These are phyloP conservation scores for Erpobdella octoculata DNA, from an alignment of 2,888 invertebrate genomes.

Conservation along the genomic window DNA sequence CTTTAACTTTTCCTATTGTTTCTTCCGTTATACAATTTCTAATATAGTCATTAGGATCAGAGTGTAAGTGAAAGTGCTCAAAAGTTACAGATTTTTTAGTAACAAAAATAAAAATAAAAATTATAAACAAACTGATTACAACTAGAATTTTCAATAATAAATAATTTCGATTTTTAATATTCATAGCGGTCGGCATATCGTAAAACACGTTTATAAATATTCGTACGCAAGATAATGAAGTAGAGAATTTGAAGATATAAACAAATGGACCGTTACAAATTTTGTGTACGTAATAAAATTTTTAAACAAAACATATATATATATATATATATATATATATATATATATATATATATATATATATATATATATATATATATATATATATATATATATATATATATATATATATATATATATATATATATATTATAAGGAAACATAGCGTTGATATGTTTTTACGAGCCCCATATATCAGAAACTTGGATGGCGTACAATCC, in stretches of 20 bases:
- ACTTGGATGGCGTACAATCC: too few species aligned
- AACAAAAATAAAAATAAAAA: neutral
- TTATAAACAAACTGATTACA: neutral
- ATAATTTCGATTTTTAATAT: too few species aligned
- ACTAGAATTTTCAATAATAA: neutral
- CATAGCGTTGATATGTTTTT: too few species aligned
- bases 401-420: slow-evolving; percentile 10
- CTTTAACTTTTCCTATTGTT: slow-evolving; percentile 29
- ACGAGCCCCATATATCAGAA: too few species aligned
- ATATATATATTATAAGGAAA: too few species aligned
- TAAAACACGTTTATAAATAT: too few species aligned
- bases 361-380: slow-evolving; percentile 40
- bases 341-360: neutral
- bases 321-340: neutral
- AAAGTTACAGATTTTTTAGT: too few species aligned
- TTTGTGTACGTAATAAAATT: neutral
- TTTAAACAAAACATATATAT: neutral
- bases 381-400: slow-evolving; percentile 11
- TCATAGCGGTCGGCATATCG: too few species aligned
- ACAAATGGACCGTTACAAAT: neutral
- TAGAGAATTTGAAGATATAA: neutral
- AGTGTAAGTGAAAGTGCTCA: too few species aligned
- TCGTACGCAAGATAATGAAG: neutral
- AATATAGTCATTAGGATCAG: slow-evolving; percentile 2
- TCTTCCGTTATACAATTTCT: slow-evolving; percentile 34